Evolutionary conservation across 2,797 vertebrate species (phyloP), one percentile per base, ranked within the genome.

Genomic region (Cichlasoma orientale): DNA sequence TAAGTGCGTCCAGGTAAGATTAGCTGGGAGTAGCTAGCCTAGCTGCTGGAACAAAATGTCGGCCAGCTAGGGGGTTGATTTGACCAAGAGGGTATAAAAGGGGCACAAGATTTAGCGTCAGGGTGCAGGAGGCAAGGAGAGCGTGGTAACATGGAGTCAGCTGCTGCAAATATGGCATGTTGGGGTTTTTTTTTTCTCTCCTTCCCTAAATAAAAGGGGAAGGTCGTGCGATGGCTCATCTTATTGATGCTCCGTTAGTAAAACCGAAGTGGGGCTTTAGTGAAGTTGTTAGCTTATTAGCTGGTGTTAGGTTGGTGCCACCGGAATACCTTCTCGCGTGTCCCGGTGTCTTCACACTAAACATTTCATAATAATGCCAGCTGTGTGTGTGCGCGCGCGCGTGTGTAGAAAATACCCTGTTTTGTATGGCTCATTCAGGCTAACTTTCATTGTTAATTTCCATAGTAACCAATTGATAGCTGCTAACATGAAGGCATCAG

Each of bases 41-140:
- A 88, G 91, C 90, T 80, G 83, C 83, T 78, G 88, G 87, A 89
- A 96, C 95, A 95, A 96, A 95, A 96, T 96, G 95, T 96, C 95
- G 95, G 95, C 94, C 95, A 90, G 90, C 81, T 80, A 69, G 79
- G 85, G 88, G 91, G 76, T 78, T 84, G 85, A 84, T 90, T 86
- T 90, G 82, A 82, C 86, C 89, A 92, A 73, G 78, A 63, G 82
- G 86, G 83, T 86, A 74, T 78, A 41, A 79, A 79, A 36, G 56
- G 79, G 85, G 83, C 44, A 74, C 25, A 61, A 9, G 47, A 83
- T 85, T 68, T 82, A 80, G 80, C 78, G 83, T 82, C 47, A 36
- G 25, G 3, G 61, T 21, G 57, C 57, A 19, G 11, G 50, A 56
- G 56, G 50, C 14, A n/a, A 74, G 19, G 47, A 41, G 29, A 53